Base-by-base conservation (phyloP, 2,797 vertebrate species). In the Eupleurogrammus muticus region DNA sequence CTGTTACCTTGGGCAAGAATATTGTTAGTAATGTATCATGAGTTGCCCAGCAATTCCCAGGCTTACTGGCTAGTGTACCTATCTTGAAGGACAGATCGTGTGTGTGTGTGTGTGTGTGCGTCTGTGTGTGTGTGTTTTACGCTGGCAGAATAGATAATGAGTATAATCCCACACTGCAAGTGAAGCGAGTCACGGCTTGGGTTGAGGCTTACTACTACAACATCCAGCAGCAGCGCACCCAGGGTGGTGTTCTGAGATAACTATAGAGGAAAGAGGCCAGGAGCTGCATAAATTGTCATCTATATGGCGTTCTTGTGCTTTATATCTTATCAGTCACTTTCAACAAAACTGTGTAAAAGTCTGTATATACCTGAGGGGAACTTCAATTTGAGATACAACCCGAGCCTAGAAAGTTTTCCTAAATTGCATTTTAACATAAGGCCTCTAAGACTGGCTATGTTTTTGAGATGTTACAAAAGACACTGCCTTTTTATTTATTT, bases 101-200 rank as follows among this genome's bases (percentile, higher is more conserved):
- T 64, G 50, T 61, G n/a, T 77, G 52, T 62, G 51, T 72, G 64
- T 74, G 53, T 62, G 21, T 48, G 11, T 52, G 51, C 28, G 16
- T 32, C 63, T 63, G 66, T 52, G 23, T 55, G 50, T 62, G 67
- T 64, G 52, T 63, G 59, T 70, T 64, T 75, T 79, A 86, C 42
- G 19, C 64, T 61, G 59, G 66, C 73, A 75, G 84, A 89, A 87
- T 88, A 83, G 70, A 86, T 89, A 90, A 92, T 84, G 80, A 85
- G 68, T 66, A 50, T 83, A 89, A 91, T 91, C 85, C 82, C 73
- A 76, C 61, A 81, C 40, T 20, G 71, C 82, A 83, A 84, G 81
- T 82, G 78, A 83, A 82, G 84, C 73, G 23, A 84, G 82, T 87
- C 82, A 60, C 52, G 2, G 66, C 69, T 77, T 65, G 64, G 80